phyloP scores from a whole-genome alignment of 2,888 invertebrate genomes.

The Miltochrista miniata region DNA sequence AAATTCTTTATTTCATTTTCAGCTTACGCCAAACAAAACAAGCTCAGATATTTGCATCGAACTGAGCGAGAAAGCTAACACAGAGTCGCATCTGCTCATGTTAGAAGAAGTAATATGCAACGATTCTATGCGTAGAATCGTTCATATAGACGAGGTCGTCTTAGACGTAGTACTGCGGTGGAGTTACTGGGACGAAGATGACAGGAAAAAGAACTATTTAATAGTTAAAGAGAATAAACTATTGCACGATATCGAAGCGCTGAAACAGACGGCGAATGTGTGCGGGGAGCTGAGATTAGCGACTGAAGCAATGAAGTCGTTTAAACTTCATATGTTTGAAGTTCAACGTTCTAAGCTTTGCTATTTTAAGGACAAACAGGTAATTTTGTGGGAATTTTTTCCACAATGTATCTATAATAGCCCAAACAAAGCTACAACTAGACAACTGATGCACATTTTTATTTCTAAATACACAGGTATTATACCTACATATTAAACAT shows the following conservation, averaged over 20 bases:
- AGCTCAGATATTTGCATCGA: conserved; percentile 90
- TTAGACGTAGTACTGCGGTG: conserved; percentile 89
- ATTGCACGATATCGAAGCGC: conserved; percentile 73
- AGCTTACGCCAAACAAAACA: conserved; percentile 91
- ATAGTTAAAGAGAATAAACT: conserved; percentile 84
- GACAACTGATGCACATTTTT: neutral
- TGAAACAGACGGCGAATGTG: conserved; percentile 85
- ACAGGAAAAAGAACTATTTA: conserved; percentile 92
- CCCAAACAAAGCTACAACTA: neutral
- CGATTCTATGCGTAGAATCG: conserved; percentile 88
- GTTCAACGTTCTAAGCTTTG: conserved; percentile 90
- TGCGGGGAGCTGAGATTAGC: conserved; percentile 92
- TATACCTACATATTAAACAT: too few relatives aligned
- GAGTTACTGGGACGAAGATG: conserved; percentile 95
- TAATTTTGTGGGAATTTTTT: too few relatives aligned
- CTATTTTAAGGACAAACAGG: conserved; percentile 90
- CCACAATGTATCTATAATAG: neutral
- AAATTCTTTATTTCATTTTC: conserved; percentile 24
- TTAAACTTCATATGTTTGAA: conserved; percentile 91
- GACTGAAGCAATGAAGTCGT: conserved; percentile 88
- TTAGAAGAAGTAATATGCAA: conserved; percentile 92
- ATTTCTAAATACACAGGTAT: too few relatives aligned
- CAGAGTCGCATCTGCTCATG: conserved; percentile 87
- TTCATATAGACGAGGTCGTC: conserved; percentile 90
- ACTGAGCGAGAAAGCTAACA: conserved; percentile 85